A percentile compares a stretch with the other conserved stretches of the same genome.
phyloP scores from a whole-genome alignment of 2,113 vertebrate species.

The Gambusia affinis region DNA sequence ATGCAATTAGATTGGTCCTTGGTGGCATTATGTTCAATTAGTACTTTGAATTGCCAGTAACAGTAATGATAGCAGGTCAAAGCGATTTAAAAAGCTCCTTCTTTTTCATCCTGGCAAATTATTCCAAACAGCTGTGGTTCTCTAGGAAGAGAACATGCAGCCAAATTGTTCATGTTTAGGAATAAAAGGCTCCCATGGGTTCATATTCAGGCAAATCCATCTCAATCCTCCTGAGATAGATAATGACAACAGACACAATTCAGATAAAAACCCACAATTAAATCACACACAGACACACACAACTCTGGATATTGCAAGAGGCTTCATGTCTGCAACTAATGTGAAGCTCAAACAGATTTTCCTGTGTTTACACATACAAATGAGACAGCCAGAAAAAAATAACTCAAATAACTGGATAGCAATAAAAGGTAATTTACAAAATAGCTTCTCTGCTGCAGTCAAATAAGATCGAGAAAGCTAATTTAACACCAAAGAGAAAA shows the following conservation, averaged over 20 bases:
- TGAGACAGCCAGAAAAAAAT: conserved; percentile 1
- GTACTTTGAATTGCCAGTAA: conserved; percentile 14
- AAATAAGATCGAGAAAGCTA: conserved; percentile 22
- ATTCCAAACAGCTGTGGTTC: conserved; percentile 22
- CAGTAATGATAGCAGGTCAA: conserved; percentile 5
- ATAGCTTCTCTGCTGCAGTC: background rate
- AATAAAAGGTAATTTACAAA: conserved; percentile 36
- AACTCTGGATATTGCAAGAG: conserved; percentile 27
- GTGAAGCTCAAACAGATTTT: conserved; percentile 29
- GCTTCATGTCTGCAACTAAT: conserved; percentile 32
- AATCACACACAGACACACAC: conserved; percentile 11
- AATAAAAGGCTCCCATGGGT: conserved; percentile 11
- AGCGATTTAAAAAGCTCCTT: background rate
- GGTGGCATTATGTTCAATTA: conserved; percentile 30
- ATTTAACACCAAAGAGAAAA: conserved; percentile 23
- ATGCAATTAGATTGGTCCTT: conserved; percentile 28
- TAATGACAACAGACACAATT: conserved; percentile 22
- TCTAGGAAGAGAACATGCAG: conserved; percentile 14
- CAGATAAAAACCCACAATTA: conserved; percentile 27
- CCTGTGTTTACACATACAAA: conserved; percentile 9
- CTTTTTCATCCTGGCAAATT: conserved; percentile 23
- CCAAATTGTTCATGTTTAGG: conserved; percentile 17
- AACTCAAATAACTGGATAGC: conserved; percentile 34
- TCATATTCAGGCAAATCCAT: conserved; percentile 41
- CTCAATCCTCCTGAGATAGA: conserved; percentile 35